Evolutionary conservation across 2,888 invertebrate species (phyloP).

Genomic region (Therioaphis trifolii): DNA sequence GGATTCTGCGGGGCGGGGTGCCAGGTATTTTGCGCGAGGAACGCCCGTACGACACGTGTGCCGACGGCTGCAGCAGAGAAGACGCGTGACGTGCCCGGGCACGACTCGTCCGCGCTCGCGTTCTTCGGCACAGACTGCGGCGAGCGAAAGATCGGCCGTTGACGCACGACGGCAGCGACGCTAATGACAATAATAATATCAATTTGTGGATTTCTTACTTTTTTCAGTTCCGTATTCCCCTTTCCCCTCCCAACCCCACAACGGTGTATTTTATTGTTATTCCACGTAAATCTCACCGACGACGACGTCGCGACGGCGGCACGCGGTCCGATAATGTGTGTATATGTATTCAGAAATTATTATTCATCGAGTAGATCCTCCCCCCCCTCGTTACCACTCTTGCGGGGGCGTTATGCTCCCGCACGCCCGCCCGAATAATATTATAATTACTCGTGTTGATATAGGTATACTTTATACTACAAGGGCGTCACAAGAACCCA

Average conservation of each 20-base stretch:
- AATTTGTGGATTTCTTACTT: slow-evolving; percentile 42
- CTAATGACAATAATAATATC: slow-evolving; percentile 32
- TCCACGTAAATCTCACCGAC: no score
- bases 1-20: background rate
- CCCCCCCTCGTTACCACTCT: no score
- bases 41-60: no score
- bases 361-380: slow-evolving; percentile 75
- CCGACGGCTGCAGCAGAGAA: no score
- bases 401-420: no score
- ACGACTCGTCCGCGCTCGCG: slow-evolving; percentile 32
- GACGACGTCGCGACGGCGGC: slow-evolving; percentile 10
- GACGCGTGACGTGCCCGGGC: no score
- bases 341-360: slow-evolving; percentile 57
- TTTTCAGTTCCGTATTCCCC: background rate
- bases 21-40: no score
- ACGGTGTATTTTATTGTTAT: background rate
- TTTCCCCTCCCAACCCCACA: background rate
- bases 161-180: background rate
- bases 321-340: background rate
- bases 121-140: slow-evolving; percentile 55
- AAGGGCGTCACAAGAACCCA: no score
- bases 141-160: background rate
- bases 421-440: no score
- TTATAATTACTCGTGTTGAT: no score
- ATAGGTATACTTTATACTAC: no score